phyloP scores from a whole-genome alignment of 2,113 vertebrate species.

The Sialia sialis region DNA sequence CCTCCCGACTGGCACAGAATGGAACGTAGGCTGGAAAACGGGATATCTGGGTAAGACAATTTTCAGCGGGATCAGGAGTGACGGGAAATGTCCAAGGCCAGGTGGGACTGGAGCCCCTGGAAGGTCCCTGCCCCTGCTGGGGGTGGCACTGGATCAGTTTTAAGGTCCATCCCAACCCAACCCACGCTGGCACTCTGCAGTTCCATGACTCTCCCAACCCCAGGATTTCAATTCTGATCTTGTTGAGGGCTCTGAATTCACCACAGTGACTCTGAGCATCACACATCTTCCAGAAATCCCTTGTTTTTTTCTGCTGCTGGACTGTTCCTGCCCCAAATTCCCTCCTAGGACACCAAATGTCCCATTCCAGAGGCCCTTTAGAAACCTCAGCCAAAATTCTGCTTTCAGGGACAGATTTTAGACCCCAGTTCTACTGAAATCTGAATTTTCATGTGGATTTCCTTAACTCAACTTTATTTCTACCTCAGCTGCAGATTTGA shows the following conservation, averaged over 20 bases:
- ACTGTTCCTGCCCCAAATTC: neutral
- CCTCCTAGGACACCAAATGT: neutral
- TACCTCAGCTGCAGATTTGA: neutral
- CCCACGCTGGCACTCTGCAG: neutral
- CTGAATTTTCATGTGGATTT: neutral
- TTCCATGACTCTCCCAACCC: neutral
- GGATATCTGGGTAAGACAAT: accelerated
- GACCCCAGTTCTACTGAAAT: neutral
- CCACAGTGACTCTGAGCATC: neutral
- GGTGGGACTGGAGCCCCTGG: neutral
- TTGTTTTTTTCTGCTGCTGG: neutral
- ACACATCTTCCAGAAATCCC: neutral
- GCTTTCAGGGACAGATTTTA: neutral
- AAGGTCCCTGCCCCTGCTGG: neutral
- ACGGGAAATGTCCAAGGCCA: neutral
- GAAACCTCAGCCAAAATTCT: neutral
- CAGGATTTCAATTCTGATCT: neutral
- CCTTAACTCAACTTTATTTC: neutral
- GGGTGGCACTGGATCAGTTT: neutral
- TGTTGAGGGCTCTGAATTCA: neutral
- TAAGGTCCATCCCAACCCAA: neutral
- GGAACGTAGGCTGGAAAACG: accelerated
- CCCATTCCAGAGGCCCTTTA: neutral
- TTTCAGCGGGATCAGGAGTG: neutral
- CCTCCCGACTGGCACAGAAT: neutral